Base-by-base conservation (phyloP, 2,888 invertebrate genomes). In the Lysandra coridon region DNA sequence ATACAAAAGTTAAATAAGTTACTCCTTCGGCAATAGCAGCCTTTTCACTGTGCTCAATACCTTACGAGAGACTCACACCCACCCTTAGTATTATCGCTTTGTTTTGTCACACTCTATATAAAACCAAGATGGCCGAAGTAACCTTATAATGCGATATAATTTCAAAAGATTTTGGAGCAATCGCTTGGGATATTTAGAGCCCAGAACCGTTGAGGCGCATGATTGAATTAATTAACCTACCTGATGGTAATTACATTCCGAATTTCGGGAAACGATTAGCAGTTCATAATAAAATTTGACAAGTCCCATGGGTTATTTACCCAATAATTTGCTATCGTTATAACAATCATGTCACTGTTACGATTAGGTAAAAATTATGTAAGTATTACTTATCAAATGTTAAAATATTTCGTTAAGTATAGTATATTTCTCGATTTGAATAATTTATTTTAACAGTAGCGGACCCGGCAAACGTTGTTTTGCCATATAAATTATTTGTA, bases 281-380 rank as follows among this genome's bases (percentile, higher is more conserved):
- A 40, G 44, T 44, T 74, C 40, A 74, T 74, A 44, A 74, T 74
- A 44, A 74, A n/a, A 74, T 74, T 74, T n/a, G 23, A 74, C 44
- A 44, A 12, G 44, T 44, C 44, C 44, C 44, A 69, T 57, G 57
- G 57, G 69, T 69, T 69, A 69, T 69, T 69, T 17, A 14, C 1
- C 5, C 69, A 37, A 69, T 64, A 57, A 57, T 17, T 49, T 10
- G 49, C 10, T 49, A 10, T 49, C 49, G 2, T 10, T 12, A 44
- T 44, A 44, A 17, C 3, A 57, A 53, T 57, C 1, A 57, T 17
- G 17, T 3, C 10, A 10, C 49, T 12, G 12, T 49, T 49, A 49
- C 10, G 49, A 44, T 44, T 44, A 49, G 2, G 0, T 2, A 49
- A 10, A 23, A 23, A 23, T 23, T 23, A 23, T 23, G 23, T 23